Evolutionary conservation across 2,797 vertebrate genomes (phyloP), one percentile per base, ranked within the genome.

Genomic region (Labroides dimidiatus): DNA sequence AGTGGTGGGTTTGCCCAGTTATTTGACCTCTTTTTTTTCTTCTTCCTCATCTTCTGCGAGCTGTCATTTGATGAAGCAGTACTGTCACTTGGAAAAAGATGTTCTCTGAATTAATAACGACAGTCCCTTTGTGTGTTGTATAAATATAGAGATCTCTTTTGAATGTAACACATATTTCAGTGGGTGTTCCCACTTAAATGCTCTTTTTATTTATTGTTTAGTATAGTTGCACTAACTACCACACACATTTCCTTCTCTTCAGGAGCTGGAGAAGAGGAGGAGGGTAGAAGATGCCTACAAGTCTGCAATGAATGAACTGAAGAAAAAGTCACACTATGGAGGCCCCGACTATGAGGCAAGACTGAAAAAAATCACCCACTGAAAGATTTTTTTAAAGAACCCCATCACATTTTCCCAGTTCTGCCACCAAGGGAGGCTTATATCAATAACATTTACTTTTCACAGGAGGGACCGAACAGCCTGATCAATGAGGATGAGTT

Each of bases 251-350:
- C 10, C 75, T 2, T 82, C 15, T 78, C 12, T 64, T 53, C 61
- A 99, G 97, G 97, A 99, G 88, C 37, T 80, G 48, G 97, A 99
- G 73, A 98, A 96, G 84, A 96, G 94, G 74, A 95, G 96, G 84
- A 90, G 95, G 89, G 57, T 87, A 59, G 98, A 99, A 87, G 97
- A 99, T 83, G 96, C 95, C 1, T 99, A 96, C 81, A 97, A 95
- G 92, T 95, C 93, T 86, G 94, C 96, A 56, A 42, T 96, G 90
- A 93, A 91, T 42, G 97, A 99, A 82, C 91, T 99, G 72, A 99
- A 99, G 94, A 99, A 98, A 66, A 99, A 98, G 87, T 96, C 96
- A 1, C 97, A 99, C 87, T 99, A 97, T 64, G 97, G 98, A 86
- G 97, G 97, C 49, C 98, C 98, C 23, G 97, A 99, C 90, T 99